These are phyloP conservation scores for Pterocles gutturalis DNA, from an alignment of 2,113 vertebrate genomes.

Conservation along the genomic window DNA sequence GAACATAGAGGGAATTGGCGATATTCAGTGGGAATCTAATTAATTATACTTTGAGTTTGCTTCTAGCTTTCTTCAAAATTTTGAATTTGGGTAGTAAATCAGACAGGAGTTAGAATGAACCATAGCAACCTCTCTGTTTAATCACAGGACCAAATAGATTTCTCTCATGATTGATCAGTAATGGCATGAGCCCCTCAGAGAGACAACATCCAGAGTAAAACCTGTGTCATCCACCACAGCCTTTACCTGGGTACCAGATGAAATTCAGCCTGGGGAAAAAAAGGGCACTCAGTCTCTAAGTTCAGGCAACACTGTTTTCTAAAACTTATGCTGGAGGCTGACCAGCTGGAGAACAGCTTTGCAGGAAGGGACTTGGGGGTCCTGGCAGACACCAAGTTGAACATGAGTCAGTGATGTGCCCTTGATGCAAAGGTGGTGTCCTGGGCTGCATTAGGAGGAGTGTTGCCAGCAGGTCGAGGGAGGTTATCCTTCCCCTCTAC, in stretches of 20 bases:
- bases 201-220: not conserved
- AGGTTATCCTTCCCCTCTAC: too few relatives aligned
- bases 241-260: not conserved
- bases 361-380: not conserved
- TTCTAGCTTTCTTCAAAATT: not conserved
- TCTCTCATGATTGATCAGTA: not conserved
- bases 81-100: not conserved
- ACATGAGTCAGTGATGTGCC: too few relatives aligned
- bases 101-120: not conserved
- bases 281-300: not conserved
- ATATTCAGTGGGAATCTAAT: not conserved
- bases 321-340: not conserved
- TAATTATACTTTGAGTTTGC: not conserved
- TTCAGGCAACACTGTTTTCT: not conserved
- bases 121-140: not conserved
- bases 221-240: rapidly evolving
- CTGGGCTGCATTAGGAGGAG: too few relatives aligned
- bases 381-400: too few relatives aligned
- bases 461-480: too few relatives aligned
- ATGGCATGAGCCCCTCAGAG: not conserved
- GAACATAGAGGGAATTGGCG: not conserved
- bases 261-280: not conserved
- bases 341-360: not conserved
- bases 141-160: not conserved
- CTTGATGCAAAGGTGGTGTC: too few relatives aligned